Evolutionary conservation across 2,113 vertebrate genomes (phyloP).

Genomic region (Cinclus mexicanus): DNA sequence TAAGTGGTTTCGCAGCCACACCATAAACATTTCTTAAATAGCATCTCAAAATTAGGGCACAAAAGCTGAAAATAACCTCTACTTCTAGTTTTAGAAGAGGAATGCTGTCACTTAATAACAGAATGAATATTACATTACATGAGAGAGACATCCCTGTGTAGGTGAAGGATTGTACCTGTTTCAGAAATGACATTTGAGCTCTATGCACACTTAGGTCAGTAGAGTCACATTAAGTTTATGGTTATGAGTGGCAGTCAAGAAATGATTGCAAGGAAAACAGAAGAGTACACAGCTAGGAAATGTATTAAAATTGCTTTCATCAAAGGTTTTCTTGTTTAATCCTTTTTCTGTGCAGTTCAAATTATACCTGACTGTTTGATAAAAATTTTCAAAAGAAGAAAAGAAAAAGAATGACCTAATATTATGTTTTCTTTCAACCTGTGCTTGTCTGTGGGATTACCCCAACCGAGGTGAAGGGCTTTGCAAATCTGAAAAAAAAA

Average conservation of each 20-base stretch:
- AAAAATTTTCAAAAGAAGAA: neutral
- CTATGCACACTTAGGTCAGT: neutral
- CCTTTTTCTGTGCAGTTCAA: neutral
- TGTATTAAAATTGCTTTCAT: neutral
- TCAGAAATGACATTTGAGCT: neutral
- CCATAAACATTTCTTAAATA: neutral
- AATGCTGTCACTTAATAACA: neutral
- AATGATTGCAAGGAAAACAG: neutral
- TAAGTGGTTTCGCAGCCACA: neutral
- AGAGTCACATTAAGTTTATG: neutral
- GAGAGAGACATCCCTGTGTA: neutral
- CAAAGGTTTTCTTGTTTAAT: neutral
- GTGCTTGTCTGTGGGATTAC: neutral
- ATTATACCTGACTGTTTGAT: neutral
- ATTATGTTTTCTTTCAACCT: neutral
- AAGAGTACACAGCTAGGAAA: neutral
- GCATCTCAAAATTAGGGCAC: neutral
- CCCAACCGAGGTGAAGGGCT: accelerated
- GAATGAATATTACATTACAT: neutral
- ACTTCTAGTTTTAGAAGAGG: neutral
- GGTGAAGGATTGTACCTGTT: neutral
- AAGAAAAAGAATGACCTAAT: neutral
- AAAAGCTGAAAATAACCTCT: neutral
- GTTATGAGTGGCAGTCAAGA: neutral
- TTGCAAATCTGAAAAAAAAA: neutral